Evolutionary conservation across 2,797 vertebrate genomes (phyloP).

Genomic region (Spinus pinus): DNA sequence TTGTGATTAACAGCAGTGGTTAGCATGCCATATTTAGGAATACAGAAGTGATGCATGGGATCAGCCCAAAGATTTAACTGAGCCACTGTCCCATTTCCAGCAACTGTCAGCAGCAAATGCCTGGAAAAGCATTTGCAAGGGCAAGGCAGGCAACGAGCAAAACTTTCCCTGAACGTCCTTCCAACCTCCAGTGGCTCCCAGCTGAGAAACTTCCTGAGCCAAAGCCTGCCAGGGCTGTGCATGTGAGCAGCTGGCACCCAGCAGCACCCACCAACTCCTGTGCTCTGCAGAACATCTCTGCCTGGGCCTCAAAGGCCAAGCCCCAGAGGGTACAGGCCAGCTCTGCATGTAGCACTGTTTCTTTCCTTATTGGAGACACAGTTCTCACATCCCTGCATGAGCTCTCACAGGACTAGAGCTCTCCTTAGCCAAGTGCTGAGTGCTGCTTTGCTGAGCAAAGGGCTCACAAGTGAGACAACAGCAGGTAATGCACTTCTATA

Average conservation of each 20-base stretch:
- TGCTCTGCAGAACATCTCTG: not conserved
- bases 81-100: not conserved
- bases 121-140: accelerated
- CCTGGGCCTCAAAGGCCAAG: not conserved
- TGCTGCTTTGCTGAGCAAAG: not conserved
- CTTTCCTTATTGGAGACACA: not conserved
- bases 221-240: not conserved
- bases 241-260: not conserved
- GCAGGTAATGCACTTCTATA: not conserved
- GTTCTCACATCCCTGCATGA: not conserved
- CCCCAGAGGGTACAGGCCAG: not conserved
- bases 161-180: not conserved
- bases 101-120: not conserved
- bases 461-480: not conserved
- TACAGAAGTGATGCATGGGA: not conserved
- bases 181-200: not conserved
- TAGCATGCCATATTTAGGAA: not conserved
- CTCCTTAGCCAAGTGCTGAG: not conserved
- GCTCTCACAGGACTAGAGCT: not conserved
- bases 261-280: not conserved
- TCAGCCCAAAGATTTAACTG: slow-evolving; percentile 1
- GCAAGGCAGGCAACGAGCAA: not conserved
- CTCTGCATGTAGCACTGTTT: not conserved
- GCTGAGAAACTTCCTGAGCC: not conserved
- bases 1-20: slow-evolving; percentile 7